phyloP scores from a whole-genome alignment of 1,140 invertebrate species.

The Diprion similis region DNA sequence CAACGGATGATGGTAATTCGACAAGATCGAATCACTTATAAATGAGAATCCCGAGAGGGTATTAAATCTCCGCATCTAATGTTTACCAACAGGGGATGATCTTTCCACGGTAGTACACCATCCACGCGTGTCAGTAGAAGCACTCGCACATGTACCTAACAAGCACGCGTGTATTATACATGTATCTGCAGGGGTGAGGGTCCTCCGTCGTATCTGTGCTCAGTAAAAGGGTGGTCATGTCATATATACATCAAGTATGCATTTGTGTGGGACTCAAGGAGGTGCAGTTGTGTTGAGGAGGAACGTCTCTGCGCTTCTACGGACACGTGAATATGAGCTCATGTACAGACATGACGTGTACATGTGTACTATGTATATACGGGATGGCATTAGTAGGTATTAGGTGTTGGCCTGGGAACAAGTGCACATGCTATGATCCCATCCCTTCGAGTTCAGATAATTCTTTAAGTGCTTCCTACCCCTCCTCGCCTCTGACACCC shows the following conservation, averaged over 20 bases:
- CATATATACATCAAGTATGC: background rate
- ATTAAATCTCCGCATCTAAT: conserved; percentile 6
- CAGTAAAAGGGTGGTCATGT: background rate
- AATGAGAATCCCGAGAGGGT: conserved; percentile 7
- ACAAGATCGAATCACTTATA: conserved; percentile 7
- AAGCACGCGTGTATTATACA: no score
- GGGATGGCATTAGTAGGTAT: conserved; percentile 63
- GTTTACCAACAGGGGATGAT: conserved; percentile 7
- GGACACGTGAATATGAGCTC: background rate
- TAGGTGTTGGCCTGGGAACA: conserved; percentile 63
- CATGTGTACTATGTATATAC: conserved; percentile 45
- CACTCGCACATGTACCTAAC: no score
- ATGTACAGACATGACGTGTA: background rate
- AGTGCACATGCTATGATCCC: conserved; percentile 57
- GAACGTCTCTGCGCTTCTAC: background rate
- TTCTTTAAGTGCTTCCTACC: conserved; percentile 63
- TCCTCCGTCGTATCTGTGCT: no score
- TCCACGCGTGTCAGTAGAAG: no score
- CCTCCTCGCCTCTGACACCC: conserved; percentile 5
- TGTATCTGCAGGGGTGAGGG: background rate
- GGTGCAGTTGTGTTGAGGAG: background rate
- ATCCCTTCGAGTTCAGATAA: conserved; percentile 60
- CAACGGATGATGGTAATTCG: background rate
- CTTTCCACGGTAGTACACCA: background rate
- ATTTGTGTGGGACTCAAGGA: background rate